These are phyloP conservation scores for Elymnias hypermnestra DNA, from an alignment of 1,140 invertebrate species.

Conservation along the genomic window DNA sequence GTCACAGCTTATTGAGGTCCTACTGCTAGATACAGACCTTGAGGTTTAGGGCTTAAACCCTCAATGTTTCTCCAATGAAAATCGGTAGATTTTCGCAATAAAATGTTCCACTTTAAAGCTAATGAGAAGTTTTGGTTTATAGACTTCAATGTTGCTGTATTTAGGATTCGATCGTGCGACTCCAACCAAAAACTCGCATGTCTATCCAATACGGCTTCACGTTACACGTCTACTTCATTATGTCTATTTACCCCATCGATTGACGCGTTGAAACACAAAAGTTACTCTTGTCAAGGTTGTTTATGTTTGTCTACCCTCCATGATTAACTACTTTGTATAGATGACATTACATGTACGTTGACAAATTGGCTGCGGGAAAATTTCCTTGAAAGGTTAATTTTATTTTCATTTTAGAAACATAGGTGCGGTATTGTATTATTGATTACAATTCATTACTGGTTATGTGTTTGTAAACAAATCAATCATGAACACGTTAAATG, in stretches of 20 bases:
- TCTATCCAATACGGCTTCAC: no score
- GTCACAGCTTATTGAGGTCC: no score
- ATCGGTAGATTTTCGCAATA: no score
- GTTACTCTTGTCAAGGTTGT: constrained; percentile 36
- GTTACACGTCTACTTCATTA: constrained; percentile 23
- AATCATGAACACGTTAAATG: background rate
- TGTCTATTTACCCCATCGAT: constrained; percentile 39
- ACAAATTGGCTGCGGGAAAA: constrained; percentile 30
- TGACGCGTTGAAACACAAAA: constrained; percentile 34
- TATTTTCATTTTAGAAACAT: constrained; percentile 25
- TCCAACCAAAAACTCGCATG: no score
- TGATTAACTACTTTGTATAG: constrained; percentile 40
- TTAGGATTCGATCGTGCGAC: no score
- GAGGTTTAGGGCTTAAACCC: no score
- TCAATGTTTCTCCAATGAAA: no score
- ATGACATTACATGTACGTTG: constrained; percentile 26
- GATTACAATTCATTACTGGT: constrained; percentile 10
- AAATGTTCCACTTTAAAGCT: no score
- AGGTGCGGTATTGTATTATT: constrained; percentile 26
- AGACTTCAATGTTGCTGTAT: no score
- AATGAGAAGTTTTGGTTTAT: no score
- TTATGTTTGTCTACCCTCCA: constrained; percentile 38
- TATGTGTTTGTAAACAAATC: constrained; percentile 10
- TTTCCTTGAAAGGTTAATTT: constrained; percentile 30
- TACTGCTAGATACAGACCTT: no score